Base-by-base conservation (phyloP, 2,888 invertebrate species). In the Chymomyza fuscimana region DNA sequence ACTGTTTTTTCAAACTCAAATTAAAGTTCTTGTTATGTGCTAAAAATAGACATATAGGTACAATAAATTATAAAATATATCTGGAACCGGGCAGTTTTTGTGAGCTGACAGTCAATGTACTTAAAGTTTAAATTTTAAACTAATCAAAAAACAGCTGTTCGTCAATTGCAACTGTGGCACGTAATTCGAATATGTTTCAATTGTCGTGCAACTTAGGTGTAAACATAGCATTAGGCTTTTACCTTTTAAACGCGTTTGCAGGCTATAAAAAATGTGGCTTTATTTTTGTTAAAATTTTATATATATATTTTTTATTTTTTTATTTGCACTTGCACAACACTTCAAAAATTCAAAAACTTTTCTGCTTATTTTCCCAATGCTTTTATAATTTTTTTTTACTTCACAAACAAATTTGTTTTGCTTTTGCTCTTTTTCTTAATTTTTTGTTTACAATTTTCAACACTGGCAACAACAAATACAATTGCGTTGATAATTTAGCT, bases 331-430 rank as follows among this genome's bases (percentile, higher is more conserved):
- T 54, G 22, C 16, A 32, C 40, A 46, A 32, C 40, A 46, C 40
- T 46, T 46, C 2, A 46, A 46, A 46, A 46, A 46, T 46, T 46
- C 40, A 12, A 3, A 46, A 46, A 46, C 40, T 46, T 46, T 46
- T 46, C 46, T 82, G 80, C 70, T 82, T 78, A 72, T 80, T 78
- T 69, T 63, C 66, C 65, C 63, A 51, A 61, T 58, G 60, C 64
- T n/a, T 22, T 16, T 46, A 25, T 32, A 50, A 19, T 46, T 46
- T 46, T 46, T 40, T 12, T 46, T 46, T 12, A 12, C 12, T 46
- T 15, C 12, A 32, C 12, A 46, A 46, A 46, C 5, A 46, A 46
- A 46, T 7, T 46, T 46, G 40, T 46, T 46, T 46, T 46, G 6
- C 5, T 6, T 65, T 36, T 64, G 61, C 60, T 51, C 29, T 75